Percentiles rank a stretch among this genome's conserved stretches.
These are phyloP conservation scores for Lampris megalopsis DNA, from an alignment of 2,113 vertebrate genomes.

Conservation along the genomic window DNA sequence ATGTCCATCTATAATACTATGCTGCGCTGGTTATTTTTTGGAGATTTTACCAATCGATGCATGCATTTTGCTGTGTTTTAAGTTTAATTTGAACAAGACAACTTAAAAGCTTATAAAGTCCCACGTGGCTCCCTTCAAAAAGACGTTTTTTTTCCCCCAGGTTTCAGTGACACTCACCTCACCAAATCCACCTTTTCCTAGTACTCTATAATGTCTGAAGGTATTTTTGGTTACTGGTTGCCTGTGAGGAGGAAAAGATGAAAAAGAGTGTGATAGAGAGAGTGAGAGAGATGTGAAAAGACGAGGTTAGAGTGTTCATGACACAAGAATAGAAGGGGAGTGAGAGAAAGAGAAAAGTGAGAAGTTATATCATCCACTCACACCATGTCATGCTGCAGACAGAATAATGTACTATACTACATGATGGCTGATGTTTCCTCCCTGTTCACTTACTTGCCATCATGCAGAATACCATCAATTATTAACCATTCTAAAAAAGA, in stretches of 20 bases:
- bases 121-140: no score
- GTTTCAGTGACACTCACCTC: conserved; percentile 86
- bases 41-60: no score
- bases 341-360: background rate
- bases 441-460: conserved; percentile 46
- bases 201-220: conserved; percentile 93
- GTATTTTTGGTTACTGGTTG: conserved; percentile 94
- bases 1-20: no score
- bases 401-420: conserved; percentile 68
- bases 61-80: no score
- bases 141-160: background rate
- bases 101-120: no score
- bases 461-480: conserved; percentile 68
- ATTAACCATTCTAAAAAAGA: conserved; percentile 52
- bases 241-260: conserved; percentile 76
- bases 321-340: background rate
- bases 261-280: conserved; percentile 19
- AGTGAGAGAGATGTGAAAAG: conserved; percentile 13
- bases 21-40: no score
- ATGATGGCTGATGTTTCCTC: conserved; percentile 57
- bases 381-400: conserved; percentile 57
- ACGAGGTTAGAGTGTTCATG: no score
- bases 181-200: conserved; percentile 96
- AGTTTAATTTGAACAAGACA: no score
- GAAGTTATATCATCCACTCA: conserved; percentile 37